Base-by-base conservation (phyloP, 1,140 invertebrate species). In the Drosophila navojoa region DNA sequence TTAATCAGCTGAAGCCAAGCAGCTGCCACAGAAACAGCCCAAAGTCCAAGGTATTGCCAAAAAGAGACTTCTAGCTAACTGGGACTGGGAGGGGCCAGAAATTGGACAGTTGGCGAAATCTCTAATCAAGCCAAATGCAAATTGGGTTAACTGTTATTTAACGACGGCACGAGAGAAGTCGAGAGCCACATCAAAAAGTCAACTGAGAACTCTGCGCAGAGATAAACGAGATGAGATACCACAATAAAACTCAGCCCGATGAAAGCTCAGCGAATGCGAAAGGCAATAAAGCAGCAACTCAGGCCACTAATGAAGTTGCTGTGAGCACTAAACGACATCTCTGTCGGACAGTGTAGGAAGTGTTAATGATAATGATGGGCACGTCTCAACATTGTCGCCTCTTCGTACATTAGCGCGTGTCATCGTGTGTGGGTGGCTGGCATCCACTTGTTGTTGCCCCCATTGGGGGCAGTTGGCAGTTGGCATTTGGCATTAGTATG, bases 91-190 rank as follows among this genome's bases (percentile, higher is more conserved):
- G 62, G 55, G 62, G 57, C 62, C 6, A 45, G 42, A 45, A 77
- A 58, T 71, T 54, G 67, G 64, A 32, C 50, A 32, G 35, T 45
- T 10, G 74, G 62, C 40, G 55, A 73, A 79, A 70, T 25, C 66
- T 59, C 58, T 67, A 77, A 63, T 81, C 75, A 64, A 78, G 72
- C 60, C 55, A 59, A 70, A 82, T 87, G 70, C 71, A 87, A 86
- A 86, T 81, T 67, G 63, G 82, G 71, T 78, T 86, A 86, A 79
- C 81, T 62, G 81, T 78, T 47, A 45, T 76, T 87, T 86, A 85
- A 81, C 81, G 81, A 62, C 61, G 52, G 15, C 9, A 11, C n/a
- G n/a, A 32, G 29, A 19, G 49, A 27, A 27, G 9, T 38, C 35
- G 29, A 54, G 52, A 54, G 7, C 4, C 32, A 63, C 57, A 75